A percentile compares a stretch with the other conserved stretches of the same genome.
These are phyloP conservation scores for Pandemis cinnamomeana DNA, from an alignment of 2,888 invertebrate species.

Conservation along the genomic window DNA sequence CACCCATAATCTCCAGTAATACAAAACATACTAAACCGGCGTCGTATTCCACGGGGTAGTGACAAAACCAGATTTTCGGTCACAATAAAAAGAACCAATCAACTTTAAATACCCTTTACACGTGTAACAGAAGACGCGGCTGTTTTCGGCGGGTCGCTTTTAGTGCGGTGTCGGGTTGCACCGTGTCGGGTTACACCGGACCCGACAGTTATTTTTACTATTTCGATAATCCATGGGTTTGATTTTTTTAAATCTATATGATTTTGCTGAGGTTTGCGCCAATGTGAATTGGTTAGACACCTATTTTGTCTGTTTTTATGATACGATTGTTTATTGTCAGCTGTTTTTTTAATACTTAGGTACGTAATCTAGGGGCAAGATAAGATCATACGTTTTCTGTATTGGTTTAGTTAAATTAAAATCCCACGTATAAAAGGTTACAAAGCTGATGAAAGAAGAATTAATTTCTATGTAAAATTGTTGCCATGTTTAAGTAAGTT, in stretches of 20 bases:
- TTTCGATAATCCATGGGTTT: constrained; percentile 22
- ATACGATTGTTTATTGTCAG: too few species aligned
- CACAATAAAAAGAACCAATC: constrained; percentile 25
- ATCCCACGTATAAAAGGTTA: too few species aligned
- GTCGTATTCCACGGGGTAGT: not conserved
- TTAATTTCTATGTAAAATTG: too few species aligned
- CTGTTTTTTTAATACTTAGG: too few species aligned
- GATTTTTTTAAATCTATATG: not conserved
- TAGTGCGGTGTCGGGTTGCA: constrained; percentile 68
- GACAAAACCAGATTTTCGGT: constrained; percentile 20
- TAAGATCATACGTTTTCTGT: too few species aligned
- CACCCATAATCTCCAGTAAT: constrained; percentile 3
- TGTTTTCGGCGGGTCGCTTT: constrained; percentile 73
- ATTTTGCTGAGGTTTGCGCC: not conserved
- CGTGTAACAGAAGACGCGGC: constrained; percentile 62
- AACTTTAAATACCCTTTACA: constrained; percentile 29
- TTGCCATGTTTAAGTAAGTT: too few species aligned
- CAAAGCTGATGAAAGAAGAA: too few species aligned
- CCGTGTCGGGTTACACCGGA: constrained; percentile 39
- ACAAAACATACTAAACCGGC: not conserved
- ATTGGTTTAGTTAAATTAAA: too few species aligned
- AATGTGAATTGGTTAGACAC: too few species aligned
- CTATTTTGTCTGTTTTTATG: too few species aligned
- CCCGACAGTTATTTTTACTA: constrained; percentile 38
- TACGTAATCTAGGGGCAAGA: too few species aligned